These are phyloP conservation scores for Philopotamus ludificatus DNA, from an alignment of 1,140 invertebrate species.

Conservation along the genomic window DNA sequence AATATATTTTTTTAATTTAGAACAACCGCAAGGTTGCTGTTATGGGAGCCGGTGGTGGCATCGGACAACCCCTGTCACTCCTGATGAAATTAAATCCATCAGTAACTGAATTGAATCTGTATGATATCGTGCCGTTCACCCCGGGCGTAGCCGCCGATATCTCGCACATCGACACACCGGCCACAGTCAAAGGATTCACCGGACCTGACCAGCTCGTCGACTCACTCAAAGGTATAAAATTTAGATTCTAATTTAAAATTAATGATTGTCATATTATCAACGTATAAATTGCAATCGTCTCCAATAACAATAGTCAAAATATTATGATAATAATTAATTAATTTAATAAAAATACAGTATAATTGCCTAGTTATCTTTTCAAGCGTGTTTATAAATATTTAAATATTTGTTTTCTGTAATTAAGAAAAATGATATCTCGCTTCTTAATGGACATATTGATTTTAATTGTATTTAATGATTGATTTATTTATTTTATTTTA, in stretches of 20 bases:
- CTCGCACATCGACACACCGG: slow-evolving; percentile 91
- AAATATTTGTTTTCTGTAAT: no score
- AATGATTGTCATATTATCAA: not conserved
- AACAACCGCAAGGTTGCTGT: slow-evolving; percentile 88
- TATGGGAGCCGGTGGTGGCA: slow-evolving; percentile 94
- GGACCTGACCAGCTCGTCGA: slow-evolving; percentile 68
- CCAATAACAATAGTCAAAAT: no score
- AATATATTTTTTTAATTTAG: slow-evolving; percentile 47
- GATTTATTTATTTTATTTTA: no score
- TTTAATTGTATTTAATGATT: no score
- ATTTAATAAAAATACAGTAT: no score
- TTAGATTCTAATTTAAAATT: not conserved
- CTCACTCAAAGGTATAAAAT: slow-evolving; percentile 59
- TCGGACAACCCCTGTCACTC: slow-evolving; percentile 95
- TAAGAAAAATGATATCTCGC: no score
- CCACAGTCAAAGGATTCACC: slow-evolving; percentile 79
- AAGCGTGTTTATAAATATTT: no score
- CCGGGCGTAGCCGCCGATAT: slow-evolving; percentile 97
- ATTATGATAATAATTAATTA: no score
- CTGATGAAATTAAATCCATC: slow-evolving; percentile 90
- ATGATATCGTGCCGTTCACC: slow-evolving; percentile 92
- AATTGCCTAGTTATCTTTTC: no score
- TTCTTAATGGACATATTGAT: no score
- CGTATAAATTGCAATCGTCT: no score
- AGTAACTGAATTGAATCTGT: slow-evolving; percentile 81